These are phyloP conservation scores for Indicator maculatus DNA, from an alignment of 2,113 vertebrate genomes.

Conservation along the genomic window DNA sequence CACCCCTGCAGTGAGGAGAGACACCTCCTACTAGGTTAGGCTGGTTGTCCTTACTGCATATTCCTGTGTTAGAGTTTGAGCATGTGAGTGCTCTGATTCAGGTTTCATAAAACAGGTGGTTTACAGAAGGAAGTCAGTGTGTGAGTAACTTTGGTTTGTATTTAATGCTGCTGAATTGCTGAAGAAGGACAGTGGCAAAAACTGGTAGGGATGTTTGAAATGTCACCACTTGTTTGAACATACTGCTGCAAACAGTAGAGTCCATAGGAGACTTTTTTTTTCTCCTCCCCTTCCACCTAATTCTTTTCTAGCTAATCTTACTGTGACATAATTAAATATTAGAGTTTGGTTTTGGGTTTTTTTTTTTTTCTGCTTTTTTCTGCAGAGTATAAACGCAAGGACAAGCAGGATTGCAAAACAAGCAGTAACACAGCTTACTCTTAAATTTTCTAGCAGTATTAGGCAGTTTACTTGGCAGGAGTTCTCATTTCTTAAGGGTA, in stretches of 20 bases:
- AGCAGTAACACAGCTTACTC: not conserved
- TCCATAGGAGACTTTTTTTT: not conserved
- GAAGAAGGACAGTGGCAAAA: not conserved
- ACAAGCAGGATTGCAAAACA: conserved; percentile 15
- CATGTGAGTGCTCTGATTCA: not conserved
- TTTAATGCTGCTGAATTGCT: not conserved
- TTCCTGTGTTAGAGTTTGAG: not conserved
- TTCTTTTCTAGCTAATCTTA: conserved; percentile 34
- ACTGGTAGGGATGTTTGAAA: not conserved
- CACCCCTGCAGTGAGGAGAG: too few species aligned
- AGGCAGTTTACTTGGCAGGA: not conserved
- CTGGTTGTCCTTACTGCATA: not conserved
- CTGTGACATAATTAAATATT: conserved; percentile 46
- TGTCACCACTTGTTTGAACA: not conserved
- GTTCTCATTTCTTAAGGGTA: conserved; percentile 14
- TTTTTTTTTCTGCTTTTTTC: not conserved
- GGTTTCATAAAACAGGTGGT: not conserved
- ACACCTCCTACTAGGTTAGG: not conserved
- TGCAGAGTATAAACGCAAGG: conserved; percentile 25
- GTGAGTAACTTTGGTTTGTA: not conserved
- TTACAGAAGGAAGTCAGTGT: not conserved
- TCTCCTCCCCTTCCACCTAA: not conserved
- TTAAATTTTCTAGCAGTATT: not conserved
- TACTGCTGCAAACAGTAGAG: not conserved
- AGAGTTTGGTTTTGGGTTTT: not conserved